These are phyloP conservation scores for Syrphus vitripennis DNA, from an alignment of 2,888 invertebrate species.

Conservation along the genomic window DNA sequence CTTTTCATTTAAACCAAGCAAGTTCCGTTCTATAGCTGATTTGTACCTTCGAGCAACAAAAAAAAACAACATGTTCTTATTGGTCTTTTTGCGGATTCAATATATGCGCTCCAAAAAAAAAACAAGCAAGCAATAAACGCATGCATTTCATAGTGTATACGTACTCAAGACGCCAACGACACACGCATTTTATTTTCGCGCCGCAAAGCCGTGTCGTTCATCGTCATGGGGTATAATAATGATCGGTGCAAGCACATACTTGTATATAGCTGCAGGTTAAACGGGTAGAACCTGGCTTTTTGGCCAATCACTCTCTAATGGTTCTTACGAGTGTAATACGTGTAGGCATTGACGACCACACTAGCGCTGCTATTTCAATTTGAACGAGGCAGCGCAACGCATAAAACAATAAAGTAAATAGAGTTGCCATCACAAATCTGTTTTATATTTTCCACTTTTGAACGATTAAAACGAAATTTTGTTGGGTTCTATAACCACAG, in stretches of 20 bases:
- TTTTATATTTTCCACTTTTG: too few relatives aligned
- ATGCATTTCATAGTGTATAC: slow-evolving; percentile 32
- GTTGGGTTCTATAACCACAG: too few relatives aligned
- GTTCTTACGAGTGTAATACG: slow-evolving; percentile 55
- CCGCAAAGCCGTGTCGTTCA: background rate
- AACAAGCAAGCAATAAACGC: slow-evolving; percentile 24
- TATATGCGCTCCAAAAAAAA: slow-evolving; percentile 31
- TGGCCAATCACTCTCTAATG: slow-evolving; percentile 65
- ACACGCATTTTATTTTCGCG: slow-evolving; percentile 56
- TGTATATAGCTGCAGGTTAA: slow-evolving; percentile 56
- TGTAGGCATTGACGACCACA: slow-evolving; percentile 70
- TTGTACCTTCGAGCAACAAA: slow-evolving; percentile 18
- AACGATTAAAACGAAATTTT: too few relatives aligned
- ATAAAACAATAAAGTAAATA: background rate
- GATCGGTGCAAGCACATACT: background rate
- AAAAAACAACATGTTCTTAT: slow-evolving; percentile 8
- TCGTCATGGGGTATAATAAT: background rate
- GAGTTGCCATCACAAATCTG: background rate
- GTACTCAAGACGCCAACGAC: slow-evolving; percentile 60
- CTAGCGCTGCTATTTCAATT: slow-evolving; percentile 21
- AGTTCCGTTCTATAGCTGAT: slow-evolving; percentile 66
- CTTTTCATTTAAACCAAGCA: slow-evolving; percentile 69
- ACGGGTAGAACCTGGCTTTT: slow-evolving; percentile 64
- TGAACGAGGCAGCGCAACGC: slow-evolving; percentile 55
- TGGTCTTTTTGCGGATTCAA: slow-evolving; percentile 53